Evolutionary conservation across 2,888 invertebrate species (phyloP).

Genomic region (Drosophila diplacantha): DNA sequence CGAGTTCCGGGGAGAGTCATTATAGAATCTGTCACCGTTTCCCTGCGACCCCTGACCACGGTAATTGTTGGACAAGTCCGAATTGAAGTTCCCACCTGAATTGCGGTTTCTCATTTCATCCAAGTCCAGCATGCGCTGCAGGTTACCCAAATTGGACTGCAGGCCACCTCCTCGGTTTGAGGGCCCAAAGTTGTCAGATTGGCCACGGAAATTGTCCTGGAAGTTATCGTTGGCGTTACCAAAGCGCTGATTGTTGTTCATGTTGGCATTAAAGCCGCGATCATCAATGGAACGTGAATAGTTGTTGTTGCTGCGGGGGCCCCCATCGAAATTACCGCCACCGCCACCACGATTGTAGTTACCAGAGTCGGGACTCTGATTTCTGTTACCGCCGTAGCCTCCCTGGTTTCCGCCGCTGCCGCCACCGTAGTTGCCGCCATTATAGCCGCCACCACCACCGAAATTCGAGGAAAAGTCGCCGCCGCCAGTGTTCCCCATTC

Average conservation of each 20-base stretch:
- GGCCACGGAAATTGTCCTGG: conserved; percentile 37
- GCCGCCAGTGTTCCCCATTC: conserved; percentile 17
- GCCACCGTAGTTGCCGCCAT: conserved; percentile 11
- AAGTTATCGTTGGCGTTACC: conserved; percentile 28
- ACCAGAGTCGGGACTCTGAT: conserved; percentile 5
- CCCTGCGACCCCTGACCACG: conserved; percentile 26
- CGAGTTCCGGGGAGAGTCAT: conserved; percentile 5
- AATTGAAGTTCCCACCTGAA: conserved; percentile 7
- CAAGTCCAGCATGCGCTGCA: conserved; percentile 11
- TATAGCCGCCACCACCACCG: conserved; percentile 18
- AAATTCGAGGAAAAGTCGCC: conserved; percentile 52
- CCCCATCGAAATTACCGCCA: conserved; percentile 11
- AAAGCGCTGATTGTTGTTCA: conserved; percentile 7
- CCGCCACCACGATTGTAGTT: conserved; percentile 23
- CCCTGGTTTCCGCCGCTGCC: conserved; percentile 19
- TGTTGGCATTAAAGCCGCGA: conserved; percentile 11
- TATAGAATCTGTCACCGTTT: conserved; percentile 11
- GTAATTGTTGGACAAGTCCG: conserved; percentile 22
- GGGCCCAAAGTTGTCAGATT: conserved; percentile 20
- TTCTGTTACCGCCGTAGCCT: conserved; percentile 18
- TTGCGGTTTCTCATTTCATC: conserved; percentile 10
- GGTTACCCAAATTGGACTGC: conserved; percentile 1
- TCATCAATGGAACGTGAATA: conserved; percentile 13
- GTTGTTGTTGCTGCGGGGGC: conserved; percentile 30
- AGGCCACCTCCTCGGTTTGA: not conserved